Base-by-base conservation (phyloP, 1,140 invertebrate genomes). In the Homalodisca vitripennis region DNA sequence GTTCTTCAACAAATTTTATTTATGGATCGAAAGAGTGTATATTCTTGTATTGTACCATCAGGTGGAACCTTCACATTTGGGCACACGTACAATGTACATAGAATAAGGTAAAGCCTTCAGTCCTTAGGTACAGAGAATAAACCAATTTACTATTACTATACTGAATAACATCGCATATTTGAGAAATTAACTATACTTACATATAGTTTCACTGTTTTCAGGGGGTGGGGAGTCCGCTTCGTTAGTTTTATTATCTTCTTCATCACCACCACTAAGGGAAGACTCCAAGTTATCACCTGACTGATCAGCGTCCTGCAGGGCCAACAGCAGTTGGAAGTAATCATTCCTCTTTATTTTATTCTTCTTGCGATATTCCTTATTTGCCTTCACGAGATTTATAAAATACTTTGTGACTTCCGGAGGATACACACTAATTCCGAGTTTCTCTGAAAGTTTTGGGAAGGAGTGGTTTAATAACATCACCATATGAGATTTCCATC, bases 281-380 rank as follows among this genome's bases (percentile, higher is more conserved):
- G 2, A 6, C 29, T 34, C 6, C 1, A 26, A 6, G 2, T 10
- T 34, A n/a, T n/a, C n/a, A 14, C 62, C 62, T 12, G n/a, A 22
- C 34, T 64, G n/a, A 34, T 64, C 62, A 34, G 31, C n/a, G 2
- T 64, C 30, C 32, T 64, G n/a, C 34, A 64, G 34, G 2, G 30
- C 10, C 27, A 64, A 22, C 14, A 64, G 6, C n/a, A 64, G n/a
- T 64, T 64, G 62, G 13, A 64, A 46, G 34, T 24, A 64, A 34
- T 64, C 62, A 32, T 64, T 64, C 34, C 62, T 64, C 13, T 64
- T 64, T 6, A 64, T 26, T 6, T 24, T 12, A 26, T 64, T 64
- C 22, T 10, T 17, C 13, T 24, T 24, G 6, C 62, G 29, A 24
- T 64, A 64, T n/a, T 26, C 22, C 12, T 24, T 34, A 3, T 29